Base-by-base conservation (phyloP, 2,797 vertebrate genomes). In the Pseudochaenichthys georgianus region DNA sequence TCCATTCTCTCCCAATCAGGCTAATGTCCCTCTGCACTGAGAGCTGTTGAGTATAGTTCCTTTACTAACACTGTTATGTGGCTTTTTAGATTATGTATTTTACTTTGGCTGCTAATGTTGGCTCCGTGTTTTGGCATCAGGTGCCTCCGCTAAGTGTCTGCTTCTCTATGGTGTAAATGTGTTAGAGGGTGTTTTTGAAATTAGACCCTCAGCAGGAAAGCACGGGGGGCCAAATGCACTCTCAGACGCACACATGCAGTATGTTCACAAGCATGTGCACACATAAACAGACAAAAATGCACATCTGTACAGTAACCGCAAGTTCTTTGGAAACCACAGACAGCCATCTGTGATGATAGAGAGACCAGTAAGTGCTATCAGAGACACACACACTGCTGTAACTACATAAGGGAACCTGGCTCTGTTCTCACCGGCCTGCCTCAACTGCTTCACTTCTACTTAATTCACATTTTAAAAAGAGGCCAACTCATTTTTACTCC, bases 61-160 rank as follows among this genome's bases (percentile, higher is more conserved):
- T 81, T 78, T 87, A 78, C 82, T 92, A 92, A 94, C 84, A 42
- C 77, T 77, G 83, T 93, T 92, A 92, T 63, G 65, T 72, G 82
- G 90, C 89, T 93, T 82, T 93, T 87, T 88, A 89, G 86, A 81
- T 85, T 13, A 84, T 68, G 73, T 79, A 73, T 88, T 88, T 84
- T 69, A 86, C 86, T 89, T 87, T 85, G 69, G 73, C 64, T 51
- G 70, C 77, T 85, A 72, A 79, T 87, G 91, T 88, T 71, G 77
- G 76, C 72, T 73, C 75, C 31, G 62, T 84, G 85, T 88, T 89
- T 76, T 84, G 78, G 70, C 87, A 80, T 94, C 90, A 85, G 86
- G 85, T 93, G 90, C 77, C 87, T 54, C 58, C 66, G 58, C 76
- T 86, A 85, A 90, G 83, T 86, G 86, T 86, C 63, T 50, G 57